Base-by-base conservation (phyloP, 2,888 invertebrate species). In the Hypercompe scribonia region DNA sequence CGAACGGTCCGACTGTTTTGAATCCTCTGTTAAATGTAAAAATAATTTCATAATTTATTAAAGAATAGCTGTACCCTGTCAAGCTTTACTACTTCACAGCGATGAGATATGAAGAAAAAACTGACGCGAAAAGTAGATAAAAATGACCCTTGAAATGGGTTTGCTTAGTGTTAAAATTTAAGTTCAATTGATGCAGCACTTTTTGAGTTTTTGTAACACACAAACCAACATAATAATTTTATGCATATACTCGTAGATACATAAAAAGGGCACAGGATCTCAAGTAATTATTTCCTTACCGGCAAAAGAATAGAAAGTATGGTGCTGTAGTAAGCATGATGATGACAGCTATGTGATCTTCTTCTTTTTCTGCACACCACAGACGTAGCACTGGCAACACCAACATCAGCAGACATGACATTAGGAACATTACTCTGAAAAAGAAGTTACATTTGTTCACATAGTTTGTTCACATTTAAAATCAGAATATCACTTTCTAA, bases 1-100 rank as follows among this genome's bases (percentile, higher is more conserved):
- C 99, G 97, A 99, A 99, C 0, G 99, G 99, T 7, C 99, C 99
- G 1, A 99, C 99, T 0, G 99, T 99, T 93, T 99, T 99, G 93
- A 99, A 99, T 24, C 99, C 99, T 88, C 99, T 99, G 94, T 64
- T 15, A 70, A 63, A 64, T 5, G 64, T 58, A 10, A 24, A 21
- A 42, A 15, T 31, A 11, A 63, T n/a, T n/a, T n/a, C n/a, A n/a
- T n/a, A n/a, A n/a, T n/a, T n/a, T n/a, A n/a, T n/a, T n/a, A n/a
- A n/a, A n/a, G n/a, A n/a, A n/a, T n/a, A n/a, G n/a, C n/a, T n/a
- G n/a, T n/a, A n/a, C n/a, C n/a, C n/a, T n/a, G n/a, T n/a, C n/a
- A n/a, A n/a, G n/a, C n/a, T n/a, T n/a, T n/a, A n/a, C n/a, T n/a
- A n/a, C n/a, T n/a, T n/a, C n/a, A n/a, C n/a, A n/a, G n/a, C n/a